Evolutionary conservation across 2,797 vertebrate species (phyloP).

Genomic region (Coregonus ussuriensis): DNA sequence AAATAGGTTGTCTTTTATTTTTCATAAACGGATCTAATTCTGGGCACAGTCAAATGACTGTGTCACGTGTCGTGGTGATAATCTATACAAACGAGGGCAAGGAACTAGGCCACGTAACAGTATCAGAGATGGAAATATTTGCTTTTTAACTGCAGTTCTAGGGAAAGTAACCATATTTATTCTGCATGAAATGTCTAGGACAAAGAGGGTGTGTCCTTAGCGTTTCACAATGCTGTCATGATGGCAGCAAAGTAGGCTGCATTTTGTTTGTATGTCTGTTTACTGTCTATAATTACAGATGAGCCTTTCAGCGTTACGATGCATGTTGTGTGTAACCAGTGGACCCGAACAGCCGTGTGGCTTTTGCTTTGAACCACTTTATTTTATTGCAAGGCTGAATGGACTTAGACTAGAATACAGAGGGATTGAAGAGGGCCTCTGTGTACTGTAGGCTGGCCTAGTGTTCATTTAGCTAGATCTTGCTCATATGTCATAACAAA

Average conservation of each 20-base stretch:
- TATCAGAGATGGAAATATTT: background rate
- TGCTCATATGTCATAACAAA: background rate
- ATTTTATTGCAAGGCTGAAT: slow-evolving; percentile 12
- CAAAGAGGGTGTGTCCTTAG: slow-evolving; percentile 26
- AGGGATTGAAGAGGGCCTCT: slow-evolving; percentile 12
- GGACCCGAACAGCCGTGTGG: slow-evolving; percentile 41
- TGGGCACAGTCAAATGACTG: background rate
- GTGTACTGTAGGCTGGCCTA: background rate
- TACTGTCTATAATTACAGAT: background rate
- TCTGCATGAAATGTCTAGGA: slow-evolving; percentile 34
- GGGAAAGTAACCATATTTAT: background rate
- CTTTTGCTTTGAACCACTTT: slow-evolving; percentile 14
- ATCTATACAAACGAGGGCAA: background rate
- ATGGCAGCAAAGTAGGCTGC: slow-evolving; percentile 32
- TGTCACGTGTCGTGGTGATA: background rate
- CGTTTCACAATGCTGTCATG: slow-evolving; percentile 35
- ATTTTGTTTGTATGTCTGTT: slow-evolving; percentile 51
- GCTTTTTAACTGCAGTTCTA: background rate
- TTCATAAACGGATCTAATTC: background rate
- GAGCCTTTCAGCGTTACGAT: slow-evolving; percentile 33
- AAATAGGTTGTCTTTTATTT: background rate
- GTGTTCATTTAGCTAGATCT: background rate
- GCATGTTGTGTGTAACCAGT: slow-evolving; percentile 53
- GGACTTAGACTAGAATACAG: slow-evolving; percentile 6
- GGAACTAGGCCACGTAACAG: background rate